phyloP scores from a whole-genome alignment of 2,888 invertebrate genomes.

The Apotomis turbidana region DNA sequence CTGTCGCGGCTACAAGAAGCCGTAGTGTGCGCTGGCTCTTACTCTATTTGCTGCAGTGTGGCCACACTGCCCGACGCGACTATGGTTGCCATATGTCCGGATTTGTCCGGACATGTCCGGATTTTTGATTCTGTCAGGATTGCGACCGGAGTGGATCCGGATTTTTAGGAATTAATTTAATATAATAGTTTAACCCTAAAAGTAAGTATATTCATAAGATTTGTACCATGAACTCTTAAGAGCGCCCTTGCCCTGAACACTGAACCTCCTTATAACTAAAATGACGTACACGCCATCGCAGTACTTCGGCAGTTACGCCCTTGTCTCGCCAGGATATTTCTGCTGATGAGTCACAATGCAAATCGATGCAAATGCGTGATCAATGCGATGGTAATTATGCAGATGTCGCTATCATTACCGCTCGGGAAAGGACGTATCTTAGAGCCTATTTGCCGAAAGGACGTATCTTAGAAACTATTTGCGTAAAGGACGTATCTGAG shows the following conservation, averaged over 20 bases:
- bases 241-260: background rate
- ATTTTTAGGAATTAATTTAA: too few relatives aligned
- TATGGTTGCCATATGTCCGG: too few relatives aligned
- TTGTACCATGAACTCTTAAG: background rate
- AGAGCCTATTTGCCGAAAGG: too few relatives aligned
- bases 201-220: background rate
- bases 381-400: conserved; percentile 11
- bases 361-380: conserved; percentile 20
- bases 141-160: too few relatives aligned
- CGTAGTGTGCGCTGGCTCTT: too few relatives aligned
- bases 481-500: too few relatives aligned
- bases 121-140: too few relatives aligned
- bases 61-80: too few relatives aligned
- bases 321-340: background rate
- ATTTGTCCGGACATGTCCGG: too few relatives aligned
- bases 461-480: too few relatives aligned
- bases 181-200: background rate
- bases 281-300: background rate
- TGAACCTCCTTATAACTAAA: background rate
- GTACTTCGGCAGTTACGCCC: background rate
- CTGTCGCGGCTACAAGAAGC: too few relatives aligned
- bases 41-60: too few relatives aligned
- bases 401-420: conserved; percentile 7
- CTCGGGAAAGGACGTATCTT: background rate
- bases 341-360: conserved; percentile 15